Conservation (phyloP, 2,113 vertebrate genomes). For the Myotis davidii region DNA sequence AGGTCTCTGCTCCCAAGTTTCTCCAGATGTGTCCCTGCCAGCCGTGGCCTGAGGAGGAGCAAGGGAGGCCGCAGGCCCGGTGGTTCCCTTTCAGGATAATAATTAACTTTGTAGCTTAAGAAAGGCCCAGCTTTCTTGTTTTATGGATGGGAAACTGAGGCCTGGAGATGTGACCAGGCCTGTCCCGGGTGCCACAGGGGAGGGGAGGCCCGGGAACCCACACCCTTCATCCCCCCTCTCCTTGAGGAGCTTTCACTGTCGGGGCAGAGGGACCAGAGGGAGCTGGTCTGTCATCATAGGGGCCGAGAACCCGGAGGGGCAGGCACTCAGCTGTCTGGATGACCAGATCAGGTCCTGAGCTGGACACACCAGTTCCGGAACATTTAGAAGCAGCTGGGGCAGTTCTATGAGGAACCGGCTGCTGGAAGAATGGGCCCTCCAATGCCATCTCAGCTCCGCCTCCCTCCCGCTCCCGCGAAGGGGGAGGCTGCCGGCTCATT, state of each 20-base stretch:
- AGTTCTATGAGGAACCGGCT: fast-evolving
- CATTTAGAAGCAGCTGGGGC: background rate
- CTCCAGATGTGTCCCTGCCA: background rate
- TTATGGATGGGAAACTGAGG: background rate
- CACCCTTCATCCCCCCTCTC: fast-evolving
- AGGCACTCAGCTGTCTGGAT: background rate
- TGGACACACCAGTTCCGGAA: background rate
- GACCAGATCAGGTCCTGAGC: too few relatives aligned
- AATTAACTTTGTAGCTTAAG: background rate
- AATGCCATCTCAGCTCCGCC: background rate
- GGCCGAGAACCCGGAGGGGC: background rate
- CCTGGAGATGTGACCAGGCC: too few relatives aligned
- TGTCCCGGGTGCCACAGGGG: fast-evolving
- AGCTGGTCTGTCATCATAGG: background rate
- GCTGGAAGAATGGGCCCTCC: background rate
- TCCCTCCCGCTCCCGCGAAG: fast-evolving
- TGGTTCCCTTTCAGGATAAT: background rate
- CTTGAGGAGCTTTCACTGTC: background rate
- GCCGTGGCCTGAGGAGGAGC: background rate
- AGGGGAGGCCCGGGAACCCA: too few relatives aligned
- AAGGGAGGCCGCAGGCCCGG: fast-evolving
- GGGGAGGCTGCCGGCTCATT: fast-evolving
- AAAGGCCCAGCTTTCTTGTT: background rate
- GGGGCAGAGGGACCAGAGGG: fast-evolving
- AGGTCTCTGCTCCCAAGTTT: background rate